Conservation (phyloP, 2,888 invertebrate genomes). For the Hyposoter dolosus region DNA sequence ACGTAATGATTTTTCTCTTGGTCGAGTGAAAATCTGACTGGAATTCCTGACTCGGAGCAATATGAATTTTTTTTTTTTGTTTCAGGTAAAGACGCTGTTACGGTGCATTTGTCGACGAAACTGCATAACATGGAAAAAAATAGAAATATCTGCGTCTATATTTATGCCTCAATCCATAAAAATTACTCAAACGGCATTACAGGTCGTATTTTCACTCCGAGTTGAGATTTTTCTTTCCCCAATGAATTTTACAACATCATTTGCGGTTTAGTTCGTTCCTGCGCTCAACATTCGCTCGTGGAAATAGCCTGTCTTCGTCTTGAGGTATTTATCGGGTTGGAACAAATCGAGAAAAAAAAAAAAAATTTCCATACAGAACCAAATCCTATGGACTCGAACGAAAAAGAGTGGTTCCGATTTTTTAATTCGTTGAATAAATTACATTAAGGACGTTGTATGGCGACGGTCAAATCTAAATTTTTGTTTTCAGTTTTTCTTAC, state of each 20-base stretch:
- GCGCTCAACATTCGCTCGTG: background rate
- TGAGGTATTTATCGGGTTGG: background rate
- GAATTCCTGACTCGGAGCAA: background rate
- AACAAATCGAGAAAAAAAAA: background rate
- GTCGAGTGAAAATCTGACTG: background rate
- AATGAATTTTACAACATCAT: background rate
- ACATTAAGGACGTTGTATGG: no score
- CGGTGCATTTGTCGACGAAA: background rate
- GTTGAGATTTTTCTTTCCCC: background rate
- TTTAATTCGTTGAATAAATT: no score
- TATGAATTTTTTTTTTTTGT: background rate
- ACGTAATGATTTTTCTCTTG: background rate
- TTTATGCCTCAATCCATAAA: background rate
- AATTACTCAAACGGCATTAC: background rate
- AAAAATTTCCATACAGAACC: background rate
- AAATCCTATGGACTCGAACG: background rate
- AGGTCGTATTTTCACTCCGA: background rate
- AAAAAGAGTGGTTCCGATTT: background rate
- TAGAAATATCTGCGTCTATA: background rate
- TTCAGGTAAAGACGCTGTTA: background rate
- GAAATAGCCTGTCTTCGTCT: background rate
- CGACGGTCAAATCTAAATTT: no score
- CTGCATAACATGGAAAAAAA: background rate
- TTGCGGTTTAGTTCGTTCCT: background rate
- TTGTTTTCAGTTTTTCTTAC: no score